These are phyloP conservation scores for Andrena praecox DNA, from an alignment of 2,888 invertebrate species.

Conservation along the genomic window DNA sequence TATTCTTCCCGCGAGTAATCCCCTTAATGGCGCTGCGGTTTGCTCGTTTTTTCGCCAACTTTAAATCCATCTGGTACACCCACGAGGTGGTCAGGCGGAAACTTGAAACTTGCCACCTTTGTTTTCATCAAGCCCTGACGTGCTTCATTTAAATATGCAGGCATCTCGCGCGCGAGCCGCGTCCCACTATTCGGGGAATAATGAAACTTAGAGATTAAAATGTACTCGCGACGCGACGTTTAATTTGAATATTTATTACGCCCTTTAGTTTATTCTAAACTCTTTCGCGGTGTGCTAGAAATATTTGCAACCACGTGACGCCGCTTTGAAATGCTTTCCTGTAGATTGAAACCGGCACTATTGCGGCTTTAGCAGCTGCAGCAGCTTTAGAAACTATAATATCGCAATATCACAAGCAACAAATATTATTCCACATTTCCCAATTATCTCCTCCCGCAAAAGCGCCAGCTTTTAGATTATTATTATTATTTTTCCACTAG, in stretches of 20 bases:
- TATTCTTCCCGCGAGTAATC: constrained; percentile 52
- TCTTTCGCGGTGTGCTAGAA: too few species aligned
- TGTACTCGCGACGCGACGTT: background rate
- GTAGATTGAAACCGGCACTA: too few species aligned
- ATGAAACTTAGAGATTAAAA: constrained; percentile 26
- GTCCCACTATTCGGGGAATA: constrained; percentile 4
- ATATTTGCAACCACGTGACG: too few species aligned
- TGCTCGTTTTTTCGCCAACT: constrained; percentile 34
- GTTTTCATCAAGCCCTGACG: constrained; percentile 27
- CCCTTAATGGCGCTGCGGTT: constrained; percentile 50
- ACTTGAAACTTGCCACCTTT: constrained; percentile 44
- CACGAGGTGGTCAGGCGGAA: constrained; percentile 22
- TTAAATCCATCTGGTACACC: constrained; percentile 49
- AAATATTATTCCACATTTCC: too few species aligned
- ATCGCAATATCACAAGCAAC: background rate
- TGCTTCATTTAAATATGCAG: constrained; percentile 29
- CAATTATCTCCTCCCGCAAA: background rate
- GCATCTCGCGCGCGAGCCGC: constrained; percentile 3
- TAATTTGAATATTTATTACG: background rate
- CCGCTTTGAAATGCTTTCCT: too few species aligned
- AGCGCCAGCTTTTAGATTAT: background rate
- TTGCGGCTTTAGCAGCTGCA: too few species aligned
- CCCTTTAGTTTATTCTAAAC: too few species aligned
- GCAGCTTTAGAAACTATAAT: constrained; percentile 4
- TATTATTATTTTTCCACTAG: too few species aligned